These are phyloP conservation scores for Hippasteria phrygiana DNA, from an alignment of 53 echinoderm and acorn worm species.

Conservation along the genomic window DNA sequence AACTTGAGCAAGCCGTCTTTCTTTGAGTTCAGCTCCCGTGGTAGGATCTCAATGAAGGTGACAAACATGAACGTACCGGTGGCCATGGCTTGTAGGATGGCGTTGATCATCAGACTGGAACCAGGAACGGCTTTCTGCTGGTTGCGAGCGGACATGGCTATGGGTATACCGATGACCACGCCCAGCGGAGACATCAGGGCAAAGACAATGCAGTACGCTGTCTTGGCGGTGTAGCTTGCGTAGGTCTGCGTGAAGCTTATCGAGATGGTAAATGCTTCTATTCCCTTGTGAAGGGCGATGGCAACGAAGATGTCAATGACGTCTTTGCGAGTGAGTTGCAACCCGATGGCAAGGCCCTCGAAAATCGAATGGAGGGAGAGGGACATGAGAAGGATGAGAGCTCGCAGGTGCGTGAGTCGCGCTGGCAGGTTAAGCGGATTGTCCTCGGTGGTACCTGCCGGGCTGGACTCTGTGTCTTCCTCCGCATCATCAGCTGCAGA, in stretches of 20 bases:
- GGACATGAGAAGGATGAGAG: conserved; percentile 81
- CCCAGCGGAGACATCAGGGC: conserved; percentile 87
- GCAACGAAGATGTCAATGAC: conserved; percentile 88
- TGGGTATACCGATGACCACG: conserved; percentile 83
- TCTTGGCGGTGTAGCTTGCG: conserved; percentile 59
- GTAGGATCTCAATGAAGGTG: conserved; percentile 94
- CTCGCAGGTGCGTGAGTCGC: conserved; percentile 59
- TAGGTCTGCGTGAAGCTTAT: conserved; percentile 81
- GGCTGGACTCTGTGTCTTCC: background rate
- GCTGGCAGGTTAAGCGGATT: conserved; percentile 11
- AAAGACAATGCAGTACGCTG: conserved; percentile 73
- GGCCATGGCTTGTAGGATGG: conserved; percentile 87
- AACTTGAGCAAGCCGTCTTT: conserved; percentile 82
- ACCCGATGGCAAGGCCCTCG: conserved; percentile 91
- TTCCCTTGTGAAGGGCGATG: conserved; percentile 88
- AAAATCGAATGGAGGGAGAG: conserved; percentile 90
- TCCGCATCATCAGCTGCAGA: conserved; percentile 1
- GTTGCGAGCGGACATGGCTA: conserved; percentile 63
- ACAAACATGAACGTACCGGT: conserved; percentile 97
- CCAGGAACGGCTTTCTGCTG: conserved; percentile 33
- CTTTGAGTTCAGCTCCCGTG: conserved; percentile 80
- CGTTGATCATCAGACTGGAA: conserved; percentile 77
- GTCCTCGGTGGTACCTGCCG: conserved; percentile 9
- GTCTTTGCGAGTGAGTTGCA: conserved; percentile 71
- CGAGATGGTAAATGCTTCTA: conserved; percentile 93